phyloP scores from a whole-genome alignment of 2,888 invertebrate species.

The Salpingus planirostris region DNA sequence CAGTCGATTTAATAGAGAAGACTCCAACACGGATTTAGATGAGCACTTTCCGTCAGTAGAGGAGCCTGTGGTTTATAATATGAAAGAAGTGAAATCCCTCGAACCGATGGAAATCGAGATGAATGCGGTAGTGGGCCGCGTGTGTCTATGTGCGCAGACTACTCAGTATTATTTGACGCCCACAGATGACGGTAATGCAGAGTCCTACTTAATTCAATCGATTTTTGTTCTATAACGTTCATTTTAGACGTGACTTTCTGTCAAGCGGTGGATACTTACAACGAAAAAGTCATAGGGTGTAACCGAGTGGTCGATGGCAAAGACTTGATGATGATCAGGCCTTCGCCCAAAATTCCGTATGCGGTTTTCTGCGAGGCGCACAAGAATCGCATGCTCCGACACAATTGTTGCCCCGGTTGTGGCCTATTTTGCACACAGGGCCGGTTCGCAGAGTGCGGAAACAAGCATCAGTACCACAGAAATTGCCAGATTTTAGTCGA shows the following conservation, averaged over 20 bases:
- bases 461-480: slow-evolving; percentile 74
- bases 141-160: too few species aligned
- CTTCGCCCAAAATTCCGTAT: slow-evolving; percentile 69
- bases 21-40: too few species aligned
- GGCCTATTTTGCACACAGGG: slow-evolving; percentile 90
- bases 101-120: too few species aligned
- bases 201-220: too few species aligned
- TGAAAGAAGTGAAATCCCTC: too few species aligned
- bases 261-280: slow-evolving; percentile 67
- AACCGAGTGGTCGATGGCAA: slow-evolving; percentile 56
- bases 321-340: slow-evolving; percentile 53
- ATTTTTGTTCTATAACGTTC: slow-evolving; percentile 4
- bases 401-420: slow-evolving; percentile 87
- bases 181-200: too few species aligned
- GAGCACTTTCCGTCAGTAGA: too few species aligned
- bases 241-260: slow-evolving; percentile 54
- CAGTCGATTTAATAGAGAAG: too few species aligned
- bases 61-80: too few species aligned
- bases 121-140: too few species aligned
- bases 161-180: too few species aligned
- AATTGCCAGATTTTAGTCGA: slow-evolving; percentile 52
- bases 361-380: slow-evolving; percentile 73
- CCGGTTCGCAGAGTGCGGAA: slow-evolving; percentile 69
- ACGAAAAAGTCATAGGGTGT: slow-evolving; percentile 69
- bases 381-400: slow-evolving; percentile 60